Base-by-base conservation (phyloP, 2,888 invertebrate genomes). In the Tenthredo amoena region DNA sequence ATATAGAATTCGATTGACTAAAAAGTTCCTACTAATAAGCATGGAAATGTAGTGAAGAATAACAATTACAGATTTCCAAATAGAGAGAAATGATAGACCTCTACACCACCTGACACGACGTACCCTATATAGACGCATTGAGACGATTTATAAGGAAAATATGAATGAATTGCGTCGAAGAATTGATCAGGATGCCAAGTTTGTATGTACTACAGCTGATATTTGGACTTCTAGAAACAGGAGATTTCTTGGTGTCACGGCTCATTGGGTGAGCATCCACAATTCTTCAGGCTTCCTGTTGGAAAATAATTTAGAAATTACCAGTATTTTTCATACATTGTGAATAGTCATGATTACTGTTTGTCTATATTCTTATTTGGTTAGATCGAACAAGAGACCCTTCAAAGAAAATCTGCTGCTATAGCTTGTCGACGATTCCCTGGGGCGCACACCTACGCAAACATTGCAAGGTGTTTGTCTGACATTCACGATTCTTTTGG, bases 351-450 rank as follows among this genome's bases (percentile, higher is more conserved):
- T 37, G 37, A 37, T 37, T 37, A 37, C 37, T 37, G 6, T 37
- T 5, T 2, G 37, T 37, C 37, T 37, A 37, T 37, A 37, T 37
- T 37, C 37, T 37, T 5, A 37, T 37, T 37, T 37, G 37, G 3
- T 43, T 40, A 85, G 85, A 85, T 85, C 72, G 77, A 85, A 40
- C 62, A 55, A 26, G 26, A 55, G 18, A 79, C 77, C 43, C 47
- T 85, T 4, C 15, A 15, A 15, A 34, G 79, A 21, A 85, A 85
- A 77, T 85, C 65, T 9, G 85, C 85, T 18, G 85, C 85, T 6
- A 37, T 37, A 37, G 37, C 85, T 21, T 85, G 85, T 55, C 74
- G 77, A 47, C 58, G 85, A 65, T 85, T 85, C 31, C 37, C 85
- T 21, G 85, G 85, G 7, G 62, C 40, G 18, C 77, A 85, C 65